phyloP scores from a whole-genome alignment of 2,888 invertebrate species.

The Volucella bombylans region DNA sequence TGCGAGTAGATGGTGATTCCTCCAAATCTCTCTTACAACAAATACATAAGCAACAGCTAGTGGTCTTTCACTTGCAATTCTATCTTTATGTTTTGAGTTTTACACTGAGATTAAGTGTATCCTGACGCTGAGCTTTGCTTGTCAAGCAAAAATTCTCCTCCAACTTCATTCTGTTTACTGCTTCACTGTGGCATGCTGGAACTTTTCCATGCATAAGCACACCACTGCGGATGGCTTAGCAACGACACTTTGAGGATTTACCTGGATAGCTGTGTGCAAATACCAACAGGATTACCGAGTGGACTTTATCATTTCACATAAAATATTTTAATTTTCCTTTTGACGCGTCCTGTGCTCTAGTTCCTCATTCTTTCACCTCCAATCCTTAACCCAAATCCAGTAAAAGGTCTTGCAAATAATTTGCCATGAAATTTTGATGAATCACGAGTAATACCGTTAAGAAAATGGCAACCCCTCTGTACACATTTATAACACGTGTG shows the following conservation, averaged over 20 bases:
- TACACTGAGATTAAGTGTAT: constrained; percentile 56
- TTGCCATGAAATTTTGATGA: constrained; percentile 71
- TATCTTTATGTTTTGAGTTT: constrained; percentile 35
- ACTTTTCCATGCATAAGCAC: constrained; percentile 19
- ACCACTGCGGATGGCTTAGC: constrained; percentile 62
- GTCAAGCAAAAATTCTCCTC: constrained; percentile 49
- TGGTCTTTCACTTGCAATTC: no score
- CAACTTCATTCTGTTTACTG: neutral
- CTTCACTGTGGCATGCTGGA: neutral
- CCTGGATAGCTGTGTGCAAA: constrained; percentile 66
- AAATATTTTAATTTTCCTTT: constrained; percentile 70
- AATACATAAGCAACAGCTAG: neutral
- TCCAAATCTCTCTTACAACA: neutral
- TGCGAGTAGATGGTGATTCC: neutral
- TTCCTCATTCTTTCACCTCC: neutral
- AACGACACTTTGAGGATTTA: constrained; percentile 70
- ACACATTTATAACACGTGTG: constrained; percentile 22
- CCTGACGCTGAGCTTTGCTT: constrained; percentile 67
- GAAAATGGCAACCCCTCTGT: constrained; percentile 23
- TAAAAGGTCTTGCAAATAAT: constrained; percentile 46
- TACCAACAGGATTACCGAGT: constrained; percentile 68
- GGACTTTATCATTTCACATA: constrained; percentile 70
- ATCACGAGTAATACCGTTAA: constrained; percentile 36
- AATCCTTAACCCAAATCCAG: neutral
- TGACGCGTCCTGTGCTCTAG: neutral